Evolutionary conservation across 2,888 invertebrate genomes (phyloP), one percentile per base, ranked within the genome.

Genomic region (Cartodere bifasciata): DNA sequence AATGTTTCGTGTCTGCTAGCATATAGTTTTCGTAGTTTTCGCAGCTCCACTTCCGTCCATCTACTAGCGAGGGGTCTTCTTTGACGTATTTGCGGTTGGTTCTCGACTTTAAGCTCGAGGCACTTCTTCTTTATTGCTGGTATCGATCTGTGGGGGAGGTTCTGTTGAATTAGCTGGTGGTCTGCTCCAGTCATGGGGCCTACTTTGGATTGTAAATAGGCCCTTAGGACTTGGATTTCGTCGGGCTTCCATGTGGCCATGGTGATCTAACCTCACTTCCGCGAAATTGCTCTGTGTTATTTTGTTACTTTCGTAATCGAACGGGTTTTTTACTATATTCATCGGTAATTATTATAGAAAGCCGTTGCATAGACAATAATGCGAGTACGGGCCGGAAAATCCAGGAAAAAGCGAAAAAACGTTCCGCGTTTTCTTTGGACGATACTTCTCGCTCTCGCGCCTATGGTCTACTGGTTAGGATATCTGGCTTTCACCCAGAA

Each of bases 401-500:
- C n/a, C n/a, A n/a, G n/a, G n/a, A n/a, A n/a, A n/a, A n/a, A n/a
- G n/a, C n/a, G n/a, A n/a, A n/a, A n/a, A n/a, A n/a, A n/a, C n/a
- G n/a, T n/a, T n/a, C n/a, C n/a, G n/a, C n/a, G n/a, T n/a, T n/a
- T n/a, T n/a, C n/a, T n/a, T n/a, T n/a, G n/a, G n/a, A n/a, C n/a
- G n/a, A n/a, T n/a, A n/a, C n/a, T n/a, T n/a, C n/a, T n/a, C n/a
- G n/a, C n/a, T n/a, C n/a, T n/a, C n/a, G n/a, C n/a, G n/a, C n/a
- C n/a, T n/a, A n/a, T n/a, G n/a, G n/a, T n/a, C n/a, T n/a, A n/a
- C n/a, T n/a, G n/a, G n/a, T n/a, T n/a, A n/a, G n/a, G n/a, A n/a
- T n/a, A n/a, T n/a, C 70, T 71, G 71, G 71, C 71, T 71, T 68
- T 72, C 71, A 72, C 69, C 70, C 70, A 71, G 71, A 71, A 72